Percentiles rank a stretch among this genome's conserved stretches.
phyloP scores from a whole-genome alignment of 2,888 invertebrate species.

The Papilio demoleus region DNA sequence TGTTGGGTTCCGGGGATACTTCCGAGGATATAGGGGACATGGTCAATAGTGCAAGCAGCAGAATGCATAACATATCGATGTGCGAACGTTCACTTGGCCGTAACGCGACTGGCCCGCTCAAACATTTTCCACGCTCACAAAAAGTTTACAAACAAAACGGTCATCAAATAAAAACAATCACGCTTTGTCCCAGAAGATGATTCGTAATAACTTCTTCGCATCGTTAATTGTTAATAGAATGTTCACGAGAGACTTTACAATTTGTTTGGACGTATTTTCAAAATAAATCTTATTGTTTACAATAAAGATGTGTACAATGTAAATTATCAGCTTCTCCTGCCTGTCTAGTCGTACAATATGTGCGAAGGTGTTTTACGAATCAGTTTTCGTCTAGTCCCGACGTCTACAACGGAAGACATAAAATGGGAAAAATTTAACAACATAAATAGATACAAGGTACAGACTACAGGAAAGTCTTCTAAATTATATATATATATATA shows the following conservation, averaged over 20 bases:
- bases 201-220: conserved; percentile 52
- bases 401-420: background rate
- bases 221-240: conserved; percentile 52
- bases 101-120: conserved; percentile 54
- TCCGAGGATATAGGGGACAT: conserved; percentile 54
- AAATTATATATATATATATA: too few relatives aligned
- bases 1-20: conserved; percentile 42
- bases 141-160: conserved; percentile 60
- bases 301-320: conserved; percentile 29
- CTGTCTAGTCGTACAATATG: conserved; percentile 1
- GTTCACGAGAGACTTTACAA: conserved; percentile 48
- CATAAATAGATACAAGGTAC: too few relatives aligned
- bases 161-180: conserved; percentile 62
- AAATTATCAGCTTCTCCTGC: background rate
- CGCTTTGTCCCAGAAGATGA: conserved; percentile 53
- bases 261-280: conserved; percentile 51
- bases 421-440: background rate
- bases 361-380: background rate
- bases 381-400: background rate
- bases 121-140: conserved; percentile 41
- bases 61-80: conserved; percentile 58
- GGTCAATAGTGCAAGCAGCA: conserved; percentile 49
- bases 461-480: too few relatives aligned
- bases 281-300: conserved; percentile 41
- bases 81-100: conserved; percentile 52